Evolutionary conservation across 2,888 invertebrate genomes (phyloP).

Genomic region (Lamellibrachia columna): DNA sequence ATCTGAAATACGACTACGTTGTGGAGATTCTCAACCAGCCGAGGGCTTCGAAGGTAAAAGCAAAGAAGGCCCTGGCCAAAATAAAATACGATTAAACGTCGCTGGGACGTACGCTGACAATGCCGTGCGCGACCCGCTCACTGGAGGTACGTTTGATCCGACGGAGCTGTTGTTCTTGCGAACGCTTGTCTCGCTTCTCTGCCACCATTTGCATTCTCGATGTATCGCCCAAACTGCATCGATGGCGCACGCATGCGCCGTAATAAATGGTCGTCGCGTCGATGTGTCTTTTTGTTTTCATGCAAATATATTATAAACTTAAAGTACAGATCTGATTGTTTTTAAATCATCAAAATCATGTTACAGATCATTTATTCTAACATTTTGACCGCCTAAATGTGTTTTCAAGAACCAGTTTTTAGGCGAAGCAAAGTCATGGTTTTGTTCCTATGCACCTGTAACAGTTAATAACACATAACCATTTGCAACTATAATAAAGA

Average conservation of each 20-base stretch:
- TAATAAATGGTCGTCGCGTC: background rate
- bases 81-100: background rate
- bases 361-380: too few species aligned
- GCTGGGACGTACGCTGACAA: background rate
- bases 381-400: too few species aligned
- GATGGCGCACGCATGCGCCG: background rate
- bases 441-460: too few species aligned
- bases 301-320: background rate
- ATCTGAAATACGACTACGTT: background rate
- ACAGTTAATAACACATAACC: too few species aligned
- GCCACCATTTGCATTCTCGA: background rate
- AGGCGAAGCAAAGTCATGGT: too few species aligned
- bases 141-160: background rate
- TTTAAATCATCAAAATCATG: too few species aligned
- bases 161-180: background rate
- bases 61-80: slow-evolving; percentile 6
- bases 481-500: too few species aligned
- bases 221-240: background rate
- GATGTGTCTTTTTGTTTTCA: background rate
- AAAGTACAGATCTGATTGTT: too few species aligned
- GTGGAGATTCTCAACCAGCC: background rate
- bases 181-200: background rate
- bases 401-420: too few species aligned
- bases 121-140: background rate
- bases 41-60: background rate